Percentiles rank a stretch among this genome's conserved stretches.
phyloP scores from a whole-genome alignment of 2,888 invertebrate genomes.

The Thelaira solivaga region DNA sequence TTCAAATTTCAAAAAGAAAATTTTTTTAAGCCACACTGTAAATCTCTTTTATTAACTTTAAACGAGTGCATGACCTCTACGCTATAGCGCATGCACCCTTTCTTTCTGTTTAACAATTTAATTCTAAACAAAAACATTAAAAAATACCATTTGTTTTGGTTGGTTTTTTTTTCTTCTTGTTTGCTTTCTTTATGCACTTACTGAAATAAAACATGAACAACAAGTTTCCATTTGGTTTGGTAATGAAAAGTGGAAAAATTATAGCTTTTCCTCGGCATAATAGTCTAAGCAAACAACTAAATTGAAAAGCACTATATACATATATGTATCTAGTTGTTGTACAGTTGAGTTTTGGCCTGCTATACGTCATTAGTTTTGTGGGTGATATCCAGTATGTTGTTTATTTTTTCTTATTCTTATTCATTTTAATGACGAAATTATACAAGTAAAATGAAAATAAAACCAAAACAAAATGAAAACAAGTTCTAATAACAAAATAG shows the following conservation, averaged over 20 bases:
- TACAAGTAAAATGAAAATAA: neutral
- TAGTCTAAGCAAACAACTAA: no score
- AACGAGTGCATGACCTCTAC: no score
- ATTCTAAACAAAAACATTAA: no score
- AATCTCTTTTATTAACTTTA: neutral
- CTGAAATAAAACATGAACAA: slow-evolving; percentile 16
- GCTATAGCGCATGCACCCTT: slow-evolving; percentile 6
- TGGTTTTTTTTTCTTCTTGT: no score
- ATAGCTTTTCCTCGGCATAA: neutral
- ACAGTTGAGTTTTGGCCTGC: slow-evolving; percentile 56
- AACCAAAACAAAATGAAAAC: slow-evolving; percentile 32
- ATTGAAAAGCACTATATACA: no score
- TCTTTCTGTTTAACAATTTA: no score
- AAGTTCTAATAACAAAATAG: slow-evolving; percentile 11
- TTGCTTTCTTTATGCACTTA: neutral
- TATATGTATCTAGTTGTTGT: slow-evolving; percentile 41
- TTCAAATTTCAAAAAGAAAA: no score
- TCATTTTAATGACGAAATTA: slow-evolving; percentile 17
- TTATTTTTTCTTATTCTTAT: neutral
- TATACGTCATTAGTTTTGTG: slow-evolving; percentile 44
- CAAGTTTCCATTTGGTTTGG: neutral
- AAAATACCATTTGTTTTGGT: no score
- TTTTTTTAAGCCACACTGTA: neutral
- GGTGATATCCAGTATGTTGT: slow-evolving; percentile 41
- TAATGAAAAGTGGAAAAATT: neutral